phyloP scores from a whole-genome alignment of 2,797 vertebrate genomes.

The Esox masquinongy region DNA sequence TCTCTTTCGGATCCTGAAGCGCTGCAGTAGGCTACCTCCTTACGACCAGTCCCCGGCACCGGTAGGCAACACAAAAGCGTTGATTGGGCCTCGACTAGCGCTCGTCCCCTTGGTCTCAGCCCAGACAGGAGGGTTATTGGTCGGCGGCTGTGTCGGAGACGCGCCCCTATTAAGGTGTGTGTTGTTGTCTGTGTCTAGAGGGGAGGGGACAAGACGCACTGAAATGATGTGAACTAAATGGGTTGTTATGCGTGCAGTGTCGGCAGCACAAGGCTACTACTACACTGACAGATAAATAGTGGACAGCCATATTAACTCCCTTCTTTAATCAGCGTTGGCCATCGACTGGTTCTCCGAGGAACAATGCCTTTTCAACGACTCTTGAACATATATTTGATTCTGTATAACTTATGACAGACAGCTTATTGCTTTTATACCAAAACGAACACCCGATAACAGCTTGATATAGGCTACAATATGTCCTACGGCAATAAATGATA shows the following conservation, averaged over 20 bases:
- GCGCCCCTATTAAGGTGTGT: conserved; percentile 71
- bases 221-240: conserved; percentile 65
- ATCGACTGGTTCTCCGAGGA: conserved; percentile 34
- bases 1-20: conserved; percentile 81
- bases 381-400: conserved; percentile 8
- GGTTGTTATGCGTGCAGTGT: conserved; percentile 64
- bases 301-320: conserved; percentile 65
- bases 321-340: conserved; percentile 37
- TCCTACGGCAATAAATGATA: neutral
- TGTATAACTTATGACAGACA: neutral
- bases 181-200: conserved; percentile 80
- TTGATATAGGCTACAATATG: neutral
- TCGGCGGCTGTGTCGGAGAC: conserved; percentile 62
- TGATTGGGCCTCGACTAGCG: conserved; percentile 79
- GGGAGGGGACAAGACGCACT: conserved; percentile 68
- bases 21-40: conserved; percentile 72
- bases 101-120: conserved; percentile 66
- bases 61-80: conserved; percentile 81
- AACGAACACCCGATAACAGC: neutral
- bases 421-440: neutral
- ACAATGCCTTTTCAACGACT: conserved; percentile 23
- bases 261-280: conserved; percentile 55
- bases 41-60: conserved; percentile 84
- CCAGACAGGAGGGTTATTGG: conserved; percentile 73
- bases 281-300: conserved; percentile 60